Evolutionary conservation across 2,888 invertebrate species (phyloP).

Genomic region (Sphaerolaimus hirsutus): DNA sequence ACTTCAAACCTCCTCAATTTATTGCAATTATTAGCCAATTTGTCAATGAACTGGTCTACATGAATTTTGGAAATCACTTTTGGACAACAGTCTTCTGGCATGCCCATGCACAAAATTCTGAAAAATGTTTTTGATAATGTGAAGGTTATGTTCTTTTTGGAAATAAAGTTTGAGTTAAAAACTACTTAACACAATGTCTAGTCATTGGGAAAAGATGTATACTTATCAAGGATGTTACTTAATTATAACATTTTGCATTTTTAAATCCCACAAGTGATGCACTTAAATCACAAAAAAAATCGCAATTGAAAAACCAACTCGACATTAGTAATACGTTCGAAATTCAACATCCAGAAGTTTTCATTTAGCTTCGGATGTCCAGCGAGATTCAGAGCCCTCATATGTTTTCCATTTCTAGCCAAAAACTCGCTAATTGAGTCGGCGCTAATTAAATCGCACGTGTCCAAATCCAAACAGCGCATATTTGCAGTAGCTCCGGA

Average conservation of each 20-base stretch:
- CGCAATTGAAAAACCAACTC: conserved; percentile 38
- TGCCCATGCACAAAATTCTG: conserved; percentile 88
- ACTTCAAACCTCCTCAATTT: conserved; percentile 60
- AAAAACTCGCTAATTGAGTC: conserved; percentile 73
- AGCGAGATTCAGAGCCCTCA: conserved; percentile 76
- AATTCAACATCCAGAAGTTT: conserved; percentile 81
- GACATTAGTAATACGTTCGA: conserved; percentile 68
- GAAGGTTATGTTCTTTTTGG: too few relatives aligned
- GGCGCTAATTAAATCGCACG: conserved; percentile 80
- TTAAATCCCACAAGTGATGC: too few relatives aligned
- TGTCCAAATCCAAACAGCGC: conserved; percentile 67
- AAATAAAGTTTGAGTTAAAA: too few relatives aligned
- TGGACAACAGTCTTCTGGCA: conserved; percentile 75
- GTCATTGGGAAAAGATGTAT: too few relatives aligned
- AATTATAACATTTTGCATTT: too few relatives aligned
- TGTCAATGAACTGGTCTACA: conserved; percentile 86
- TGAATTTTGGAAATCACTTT: conserved; percentile 52
- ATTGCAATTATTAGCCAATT: conserved; percentile 66
- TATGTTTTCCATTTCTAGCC: conserved; percentile 59
- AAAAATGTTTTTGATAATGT: conserved; percentile 4
- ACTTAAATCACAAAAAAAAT: not conserved
- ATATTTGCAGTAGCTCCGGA: conserved; percentile 48
- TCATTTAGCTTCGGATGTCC: conserved; percentile 67
- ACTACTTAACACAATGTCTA: too few relatives aligned
- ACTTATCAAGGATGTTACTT: too few relatives aligned